phyloP scores from a whole-genome alignment of 2,888 invertebrate species.

The Myopa testacea region DNA sequence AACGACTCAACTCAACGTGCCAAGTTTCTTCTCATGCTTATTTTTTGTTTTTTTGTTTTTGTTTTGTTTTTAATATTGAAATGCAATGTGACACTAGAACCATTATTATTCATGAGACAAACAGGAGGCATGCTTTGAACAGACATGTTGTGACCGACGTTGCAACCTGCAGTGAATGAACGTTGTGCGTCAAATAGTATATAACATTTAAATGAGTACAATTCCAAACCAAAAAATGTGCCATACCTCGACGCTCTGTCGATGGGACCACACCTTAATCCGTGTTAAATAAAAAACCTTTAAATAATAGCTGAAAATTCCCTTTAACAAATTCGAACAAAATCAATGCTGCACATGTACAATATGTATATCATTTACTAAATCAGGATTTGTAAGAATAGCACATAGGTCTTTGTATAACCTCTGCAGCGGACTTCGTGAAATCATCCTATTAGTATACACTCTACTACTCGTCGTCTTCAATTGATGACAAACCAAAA shows the following conservation, averaged over 20 bases:
- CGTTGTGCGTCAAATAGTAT: background rate
- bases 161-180: background rate
- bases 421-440: too few relatives aligned
- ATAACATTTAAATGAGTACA: slow-evolving; percentile 16
- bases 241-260: background rate
- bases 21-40: background rate
- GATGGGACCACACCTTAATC: background rate
- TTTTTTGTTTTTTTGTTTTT: background rate
- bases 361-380: background rate
- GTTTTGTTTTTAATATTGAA: background rate
- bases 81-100: background rate
- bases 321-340: background rate
- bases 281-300: background rate
- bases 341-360: background rate
- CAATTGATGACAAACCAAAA: too few relatives aligned
- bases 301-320: background rate
- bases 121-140: background rate
- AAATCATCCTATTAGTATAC: too few relatives aligned
- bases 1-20: background rate
- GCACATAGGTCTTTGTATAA: background rate
- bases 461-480: too few relatives aligned
- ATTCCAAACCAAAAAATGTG: background rate
- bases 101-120: slow-evolving; percentile 12
- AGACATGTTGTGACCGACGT: too few relatives aligned
- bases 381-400: background rate